phyloP scores from a whole-genome alignment of 1,140 invertebrate genomes.

The Drosophila leontia region DNA sequence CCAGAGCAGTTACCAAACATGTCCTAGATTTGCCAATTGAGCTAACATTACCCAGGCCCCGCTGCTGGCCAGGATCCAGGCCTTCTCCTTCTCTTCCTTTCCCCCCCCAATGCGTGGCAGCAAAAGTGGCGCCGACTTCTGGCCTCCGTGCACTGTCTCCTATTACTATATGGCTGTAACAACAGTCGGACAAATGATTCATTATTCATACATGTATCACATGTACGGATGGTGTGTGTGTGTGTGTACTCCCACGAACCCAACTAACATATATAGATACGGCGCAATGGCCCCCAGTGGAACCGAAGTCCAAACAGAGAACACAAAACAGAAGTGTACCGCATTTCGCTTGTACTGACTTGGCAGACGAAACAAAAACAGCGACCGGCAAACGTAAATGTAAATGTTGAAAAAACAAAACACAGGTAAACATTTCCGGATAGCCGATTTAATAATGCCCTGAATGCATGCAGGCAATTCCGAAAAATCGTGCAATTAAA shows the following conservation, averaged over 20 bases:
- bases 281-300: constrained; percentile 64
- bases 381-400: constrained; percentile 37
- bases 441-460: constrained; percentile 26
- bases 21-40: constrained; percentile 81
- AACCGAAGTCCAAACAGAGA: constrained; percentile 42
- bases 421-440: constrained; percentile 18
- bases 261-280: constrained; percentile 16
- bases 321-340: constrained; percentile 38
- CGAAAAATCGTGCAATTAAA: constrained; percentile 7
- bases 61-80: not conserved
- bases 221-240: constrained; percentile 1
- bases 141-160: constrained; percentile 62
- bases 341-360: constrained; percentile 33
- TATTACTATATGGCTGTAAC: constrained; percentile 42
- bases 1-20: constrained; percentile 71
- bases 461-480: constrained; percentile 1
- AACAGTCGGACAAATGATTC: constrained; percentile 74
- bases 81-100: not conserved
- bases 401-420: constrained; percentile 22
- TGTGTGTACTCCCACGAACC: constrained; percentile 11
- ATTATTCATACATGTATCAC: constrained; percentile 71
- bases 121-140: constrained; percentile 52
- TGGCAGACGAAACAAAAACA: constrained; percentile 57
- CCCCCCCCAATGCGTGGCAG: constrained; percentile 50
- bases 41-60: constrained; percentile 58